Percentiles rank a stretch among this genome's conserved stretches.
Conservation (phyloP, 2,797 vertebrate genomes). For the Sebastes nivosus region DNA sequence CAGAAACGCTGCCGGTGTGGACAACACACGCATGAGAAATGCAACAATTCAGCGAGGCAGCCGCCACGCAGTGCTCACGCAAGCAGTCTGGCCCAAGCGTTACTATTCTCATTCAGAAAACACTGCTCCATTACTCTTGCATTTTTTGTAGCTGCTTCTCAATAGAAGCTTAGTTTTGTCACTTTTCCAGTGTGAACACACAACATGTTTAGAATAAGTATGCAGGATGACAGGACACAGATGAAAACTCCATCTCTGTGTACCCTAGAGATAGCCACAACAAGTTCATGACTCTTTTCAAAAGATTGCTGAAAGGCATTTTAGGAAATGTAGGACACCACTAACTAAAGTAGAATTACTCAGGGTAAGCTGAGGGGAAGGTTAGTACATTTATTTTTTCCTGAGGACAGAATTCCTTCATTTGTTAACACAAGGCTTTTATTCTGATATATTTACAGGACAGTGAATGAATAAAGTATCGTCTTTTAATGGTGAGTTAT, state of each 20-base stretch:
- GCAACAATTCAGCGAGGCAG: no score
- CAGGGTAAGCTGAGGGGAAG: constrained; percentile 24
- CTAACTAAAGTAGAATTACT: not conserved
- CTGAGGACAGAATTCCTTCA: no score
- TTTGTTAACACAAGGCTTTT: no score
- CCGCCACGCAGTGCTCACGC: no score
- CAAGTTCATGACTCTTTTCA: not conserved
- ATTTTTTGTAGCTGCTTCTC: not conserved
- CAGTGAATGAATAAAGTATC: no score
- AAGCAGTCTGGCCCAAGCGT: no score
- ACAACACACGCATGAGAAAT: no score
- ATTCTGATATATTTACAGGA: no score
- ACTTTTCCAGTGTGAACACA: not conserved
- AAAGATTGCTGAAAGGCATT: constrained; percentile 28
- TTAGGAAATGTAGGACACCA: constrained; percentile 17
- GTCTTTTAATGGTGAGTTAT: no score
- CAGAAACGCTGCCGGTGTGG: no score
- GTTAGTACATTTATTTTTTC: constrained; percentile 1
- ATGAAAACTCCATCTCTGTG: not conserved
- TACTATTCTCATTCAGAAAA: not conserved
- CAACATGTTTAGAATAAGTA: not conserved
- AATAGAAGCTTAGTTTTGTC: not conserved
- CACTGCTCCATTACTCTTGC: not conserved
- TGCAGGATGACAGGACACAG: not conserved
- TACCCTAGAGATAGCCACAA: not conserved